phyloP scores from a whole-genome alignment of 2,113 vertebrate genomes.

The Sceloporus undulatus region DNA sequence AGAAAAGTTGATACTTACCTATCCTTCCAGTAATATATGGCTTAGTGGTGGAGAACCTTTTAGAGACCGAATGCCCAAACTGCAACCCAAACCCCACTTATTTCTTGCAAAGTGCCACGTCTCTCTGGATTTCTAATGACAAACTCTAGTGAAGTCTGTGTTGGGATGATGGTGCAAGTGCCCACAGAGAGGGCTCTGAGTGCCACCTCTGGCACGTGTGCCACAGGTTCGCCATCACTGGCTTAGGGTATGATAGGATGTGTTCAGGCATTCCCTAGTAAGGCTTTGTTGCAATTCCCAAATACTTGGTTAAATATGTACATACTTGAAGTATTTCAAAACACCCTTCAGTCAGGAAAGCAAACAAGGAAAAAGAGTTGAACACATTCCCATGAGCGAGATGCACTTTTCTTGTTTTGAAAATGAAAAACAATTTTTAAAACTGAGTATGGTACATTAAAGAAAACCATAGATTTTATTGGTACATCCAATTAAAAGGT shows the following conservation, averaged over 20 bases:
- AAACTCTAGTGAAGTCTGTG: too few relatives aligned
- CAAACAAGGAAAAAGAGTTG: constrained; percentile 63
- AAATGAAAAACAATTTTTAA: constrained; percentile 67
- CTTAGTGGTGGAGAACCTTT: background rate
- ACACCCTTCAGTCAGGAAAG: constrained; percentile 65
- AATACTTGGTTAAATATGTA: constrained; percentile 24
- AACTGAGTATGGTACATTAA: constrained; percentile 40
- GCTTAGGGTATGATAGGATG: background rate
- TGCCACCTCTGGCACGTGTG: too few relatives aligned
- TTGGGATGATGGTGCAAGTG: too few relatives aligned
- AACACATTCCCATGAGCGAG: constrained; percentile 57
- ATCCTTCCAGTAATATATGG: background rate
- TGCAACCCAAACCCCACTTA: too few relatives aligned
- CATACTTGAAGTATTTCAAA: constrained; percentile 69
- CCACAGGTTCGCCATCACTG: too few relatives aligned
- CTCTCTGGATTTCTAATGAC: too few relatives aligned
- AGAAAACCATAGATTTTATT: constrained; percentile 11
- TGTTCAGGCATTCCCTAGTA: constrained; percentile 13
- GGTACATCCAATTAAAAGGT: background rate
- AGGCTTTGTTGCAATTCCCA: constrained; percentile 12
- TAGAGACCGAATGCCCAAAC: too few relatives aligned
- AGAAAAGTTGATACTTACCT: background rate
- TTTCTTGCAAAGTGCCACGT: too few relatives aligned
- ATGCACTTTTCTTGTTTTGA: constrained; percentile 59
- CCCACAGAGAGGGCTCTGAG: too few relatives aligned